Conservation (phyloP, 2,113 vertebrate genomes). For the Ophthalmolycus amberensis region DNA sequence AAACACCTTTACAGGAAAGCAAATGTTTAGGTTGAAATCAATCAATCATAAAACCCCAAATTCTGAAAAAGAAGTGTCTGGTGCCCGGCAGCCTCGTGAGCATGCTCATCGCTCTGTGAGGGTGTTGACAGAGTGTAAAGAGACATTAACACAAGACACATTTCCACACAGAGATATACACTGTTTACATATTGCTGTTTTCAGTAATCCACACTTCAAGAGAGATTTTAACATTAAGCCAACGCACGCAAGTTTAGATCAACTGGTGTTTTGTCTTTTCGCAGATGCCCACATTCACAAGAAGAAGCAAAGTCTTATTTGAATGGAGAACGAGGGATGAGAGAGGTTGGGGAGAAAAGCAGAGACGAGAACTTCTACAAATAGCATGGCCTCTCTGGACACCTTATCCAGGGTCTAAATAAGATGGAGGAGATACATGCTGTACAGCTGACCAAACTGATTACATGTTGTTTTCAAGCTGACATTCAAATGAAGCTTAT, state of each 20-base stretch:
- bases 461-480: neutral
- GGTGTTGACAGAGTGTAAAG: constrained; percentile 59
- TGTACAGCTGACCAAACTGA: neutral
- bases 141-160: constrained; percentile 58
- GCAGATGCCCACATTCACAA: constrained; percentile 65
- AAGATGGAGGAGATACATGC: neutral
- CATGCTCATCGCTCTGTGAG: constrained; percentile 35
- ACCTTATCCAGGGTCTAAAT: neutral
- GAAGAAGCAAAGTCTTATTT: constrained; percentile 45
- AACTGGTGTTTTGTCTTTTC: constrained; percentile 32
- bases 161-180: constrained; percentile 67
- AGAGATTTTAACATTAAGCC: constrained; percentile 66
- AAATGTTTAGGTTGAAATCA: neutral
- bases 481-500: constrained; percentile 13
- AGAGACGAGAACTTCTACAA: neutral
- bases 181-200: constrained; percentile 72
- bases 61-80: neutral
- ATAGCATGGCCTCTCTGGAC: constrained; percentile 7
- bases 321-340: constrained; percentile 27
- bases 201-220: constrained; percentile 46
- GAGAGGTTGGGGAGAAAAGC: neutral
- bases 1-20: neutral
- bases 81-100: constrained; percentile 22
- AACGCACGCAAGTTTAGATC: constrained; percentile 36
- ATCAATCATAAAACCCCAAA: neutral